phyloP scores from a whole-genome alignment of 2,888 invertebrate genomes.

The Corbicula japonica region DNA sequence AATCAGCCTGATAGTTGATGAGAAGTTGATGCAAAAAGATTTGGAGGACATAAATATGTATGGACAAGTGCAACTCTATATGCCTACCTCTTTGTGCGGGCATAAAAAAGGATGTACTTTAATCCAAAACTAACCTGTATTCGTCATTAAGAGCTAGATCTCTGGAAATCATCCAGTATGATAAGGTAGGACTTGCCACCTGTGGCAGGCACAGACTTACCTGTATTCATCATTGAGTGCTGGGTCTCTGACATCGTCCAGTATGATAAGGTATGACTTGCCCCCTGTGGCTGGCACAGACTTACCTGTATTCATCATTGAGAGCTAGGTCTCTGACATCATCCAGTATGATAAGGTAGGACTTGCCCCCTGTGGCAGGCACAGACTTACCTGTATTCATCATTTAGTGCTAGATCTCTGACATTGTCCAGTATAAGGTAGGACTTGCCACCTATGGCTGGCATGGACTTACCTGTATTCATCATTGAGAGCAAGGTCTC shows the following conservation, averaged over 20 bases:
- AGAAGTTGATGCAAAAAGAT: too few relatives aligned
- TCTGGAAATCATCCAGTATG: constrained; percentile 92
- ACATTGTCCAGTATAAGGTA: constrained; percentile 93
- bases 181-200: constrained; percentile 93
- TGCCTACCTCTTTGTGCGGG: too few relatives aligned
- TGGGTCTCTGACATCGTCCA: constrained; percentile 92
- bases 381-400: constrained; percentile 91
- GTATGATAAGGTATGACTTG: constrained; percentile 93
- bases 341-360: constrained; percentile 92
- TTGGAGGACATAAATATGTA: too few relatives aligned
- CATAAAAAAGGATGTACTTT: too few relatives aligned
- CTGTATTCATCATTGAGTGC: constrained; percentile 91
- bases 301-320: constrained; percentile 90
- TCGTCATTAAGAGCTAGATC: constrained; percentile 92
- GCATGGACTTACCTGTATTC: constrained; percentile 90
- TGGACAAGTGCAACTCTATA: too few relatives aligned
- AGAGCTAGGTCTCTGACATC: constrained; percentile 92
- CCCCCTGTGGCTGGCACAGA: constrained; percentile 91
- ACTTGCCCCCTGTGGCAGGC: constrained; percentile 93
- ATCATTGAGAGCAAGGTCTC: constrained; percentile 91
- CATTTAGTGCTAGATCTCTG: constrained; percentile 91
- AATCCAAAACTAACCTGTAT: constrained; percentile 88
- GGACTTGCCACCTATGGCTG: constrained; percentile 92
- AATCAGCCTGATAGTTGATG: too few relatives aligned
- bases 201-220: constrained; percentile 91